Evolutionary conservation across 2,113 vertebrate genomes (phyloP).

Genomic region (Tichodroma muraria): DNA sequence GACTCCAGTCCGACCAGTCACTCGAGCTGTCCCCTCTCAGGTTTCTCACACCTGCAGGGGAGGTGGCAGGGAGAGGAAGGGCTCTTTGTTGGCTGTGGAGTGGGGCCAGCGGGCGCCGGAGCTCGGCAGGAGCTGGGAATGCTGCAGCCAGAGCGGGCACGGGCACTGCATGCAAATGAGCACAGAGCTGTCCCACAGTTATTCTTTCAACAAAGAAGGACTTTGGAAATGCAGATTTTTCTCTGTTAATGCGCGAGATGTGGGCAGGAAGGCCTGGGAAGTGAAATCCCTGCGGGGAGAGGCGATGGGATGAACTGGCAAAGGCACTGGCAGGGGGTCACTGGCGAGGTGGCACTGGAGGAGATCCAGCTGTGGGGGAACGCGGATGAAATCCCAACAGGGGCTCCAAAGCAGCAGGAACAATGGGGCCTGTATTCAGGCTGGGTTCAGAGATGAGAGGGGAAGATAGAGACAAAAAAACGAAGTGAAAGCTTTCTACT

Average conservation of each 20-base stretch:
- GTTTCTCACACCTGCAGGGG: slow-evolving; percentile 27
- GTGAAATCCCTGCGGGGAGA: neutral
- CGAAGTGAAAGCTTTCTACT: slow-evolving; percentile 21
- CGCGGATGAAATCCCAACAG: neutral
- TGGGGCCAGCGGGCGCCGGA: neutral
- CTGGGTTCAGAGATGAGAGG: neutral
- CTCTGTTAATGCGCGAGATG: neutral
- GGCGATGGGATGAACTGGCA: neutral
- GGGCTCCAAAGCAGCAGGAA: neutral
- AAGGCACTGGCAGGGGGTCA: neutral
- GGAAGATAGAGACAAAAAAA: slow-evolving; percentile 12
- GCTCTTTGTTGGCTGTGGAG: neutral
- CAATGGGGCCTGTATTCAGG: slow-evolving; percentile 11
- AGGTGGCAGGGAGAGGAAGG: neutral
- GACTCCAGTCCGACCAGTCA: neutral
- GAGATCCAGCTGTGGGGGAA: neutral
- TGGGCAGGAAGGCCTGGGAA: neutral
- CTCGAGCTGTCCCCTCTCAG: slow-evolving; percentile 25
- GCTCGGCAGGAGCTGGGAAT: neutral
- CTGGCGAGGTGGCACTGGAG: neutral
- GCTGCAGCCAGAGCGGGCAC: neutral
- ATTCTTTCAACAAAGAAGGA: rapidly evolving
- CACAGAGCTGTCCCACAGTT: rapidly evolving
- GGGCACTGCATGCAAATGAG: neutral
- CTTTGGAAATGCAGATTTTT: neutral